Evolutionary conservation across 2,888 invertebrate species (phyloP).

Genomic region (Steinernema carpocapsae): DNA sequence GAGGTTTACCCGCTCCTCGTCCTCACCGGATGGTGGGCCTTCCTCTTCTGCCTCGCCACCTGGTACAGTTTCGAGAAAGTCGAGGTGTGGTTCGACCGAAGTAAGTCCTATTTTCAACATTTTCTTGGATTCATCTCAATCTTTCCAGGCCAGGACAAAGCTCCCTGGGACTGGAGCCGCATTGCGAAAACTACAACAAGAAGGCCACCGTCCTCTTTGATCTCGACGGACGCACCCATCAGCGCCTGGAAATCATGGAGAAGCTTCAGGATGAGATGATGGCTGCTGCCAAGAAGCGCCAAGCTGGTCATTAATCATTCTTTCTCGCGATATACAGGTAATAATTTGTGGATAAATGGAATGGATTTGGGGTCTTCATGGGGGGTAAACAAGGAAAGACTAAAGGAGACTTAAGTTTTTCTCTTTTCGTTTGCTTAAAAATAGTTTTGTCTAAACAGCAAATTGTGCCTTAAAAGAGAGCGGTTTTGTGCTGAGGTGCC

Average conservation of each 20-base stretch:
- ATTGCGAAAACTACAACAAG: constrained; percentile 64
- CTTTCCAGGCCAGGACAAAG: constrained; percentile 53
- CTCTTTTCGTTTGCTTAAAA: too few species aligned
- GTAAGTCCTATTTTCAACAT: constrained; percentile 41
- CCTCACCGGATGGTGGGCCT: constrained; percentile 56
- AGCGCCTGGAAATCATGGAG: constrained; percentile 63
- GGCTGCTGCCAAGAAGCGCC: constrained; percentile 63
- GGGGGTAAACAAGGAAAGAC: too few species aligned
- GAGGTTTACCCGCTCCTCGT: constrained; percentile 63
- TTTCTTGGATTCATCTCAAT: too few species aligned
- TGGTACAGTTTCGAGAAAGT: constrained; percentile 61
- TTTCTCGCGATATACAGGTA: too few species aligned
- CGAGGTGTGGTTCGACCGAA: constrained; percentile 66
- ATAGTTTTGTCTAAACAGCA: too few species aligned
- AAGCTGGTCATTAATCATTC: not conserved
- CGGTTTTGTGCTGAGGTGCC: too few species aligned
- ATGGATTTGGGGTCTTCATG: too few species aligned
- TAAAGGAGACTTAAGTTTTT: too few species aligned
- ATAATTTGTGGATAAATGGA: too few species aligned
- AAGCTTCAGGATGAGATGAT: constrained; percentile 65
- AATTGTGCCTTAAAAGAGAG: too few species aligned
- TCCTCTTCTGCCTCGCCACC: constrained; percentile 56
- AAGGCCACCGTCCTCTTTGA: constrained; percentile 62
- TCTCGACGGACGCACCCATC: constrained; percentile 56
- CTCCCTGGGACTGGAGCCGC: constrained; percentile 67